Percentiles rank a stretch among this genome's conserved stretches.
These are phyloP conservation scores for Rosalia funebris DNA, from an alignment of 2,888 invertebrate genomes.

Conservation along the genomic window DNA sequence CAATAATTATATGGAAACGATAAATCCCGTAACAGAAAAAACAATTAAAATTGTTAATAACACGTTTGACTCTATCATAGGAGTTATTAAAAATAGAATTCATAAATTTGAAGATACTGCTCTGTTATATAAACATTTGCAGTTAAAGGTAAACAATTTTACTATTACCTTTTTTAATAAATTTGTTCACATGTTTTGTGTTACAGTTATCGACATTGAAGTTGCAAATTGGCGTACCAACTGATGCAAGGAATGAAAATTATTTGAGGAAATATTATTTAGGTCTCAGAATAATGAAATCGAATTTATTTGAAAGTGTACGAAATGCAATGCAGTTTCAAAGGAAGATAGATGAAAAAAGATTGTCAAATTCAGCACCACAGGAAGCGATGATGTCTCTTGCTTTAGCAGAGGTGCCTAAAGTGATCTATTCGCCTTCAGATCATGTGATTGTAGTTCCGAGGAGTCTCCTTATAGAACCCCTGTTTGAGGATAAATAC, in stretches of 20 bases:
- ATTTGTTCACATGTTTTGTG: too few relatives aligned
- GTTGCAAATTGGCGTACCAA: conserved; percentile 65
- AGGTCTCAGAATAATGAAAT: conserved; percentile 63
- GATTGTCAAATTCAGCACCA: conserved; percentile 56
- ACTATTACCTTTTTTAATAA: conserved; percentile 6
- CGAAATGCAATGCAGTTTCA: conserved; percentile 64
- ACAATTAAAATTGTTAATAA: conserved; percentile 46
- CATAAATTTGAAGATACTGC: conserved; percentile 43
- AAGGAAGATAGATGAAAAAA: conserved; percentile 60
- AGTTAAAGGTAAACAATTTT: conserved; percentile 58
- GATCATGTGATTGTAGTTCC: conserved; percentile 66
- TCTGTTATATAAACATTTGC: conserved; percentile 54
- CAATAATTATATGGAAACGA: conserved; percentile 62
- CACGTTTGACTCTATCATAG: conserved; percentile 51
- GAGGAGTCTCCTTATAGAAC: conserved; percentile 60
- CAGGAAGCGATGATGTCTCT: conserved; percentile 55
- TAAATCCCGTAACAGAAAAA: conserved; percentile 49
- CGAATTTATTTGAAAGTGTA: conserved; percentile 67
- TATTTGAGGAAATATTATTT: conserved; percentile 63
- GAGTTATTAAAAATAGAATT: conserved; percentile 48
- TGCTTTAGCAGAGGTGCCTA: conserved; percentile 41
- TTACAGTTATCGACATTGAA: conserved; percentile 63
- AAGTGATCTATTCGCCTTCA: conserved; percentile 62
- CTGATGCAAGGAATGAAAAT: conserved; percentile 53
- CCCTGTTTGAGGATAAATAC: conserved; percentile 63